Evolutionary conservation across 2,888 invertebrate genomes (phyloP), one percentile per base, ranked within the genome.

Genomic region (Prenolepis imparis): DNA sequence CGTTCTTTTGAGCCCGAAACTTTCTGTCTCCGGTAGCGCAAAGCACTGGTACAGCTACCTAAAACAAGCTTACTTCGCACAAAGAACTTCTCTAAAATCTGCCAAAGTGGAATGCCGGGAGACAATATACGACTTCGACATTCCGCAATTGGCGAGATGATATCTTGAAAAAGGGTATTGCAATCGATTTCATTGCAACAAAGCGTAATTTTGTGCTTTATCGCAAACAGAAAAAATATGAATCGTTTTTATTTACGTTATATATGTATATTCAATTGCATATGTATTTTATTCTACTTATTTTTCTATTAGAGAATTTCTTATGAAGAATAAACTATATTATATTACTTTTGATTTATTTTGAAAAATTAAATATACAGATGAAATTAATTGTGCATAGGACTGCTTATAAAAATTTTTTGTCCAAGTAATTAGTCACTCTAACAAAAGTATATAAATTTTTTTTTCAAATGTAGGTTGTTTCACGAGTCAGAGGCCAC

Each of bases 21-120:
- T 72, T 32, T 70, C 59, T 36, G 57, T 73, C 89, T 82, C 73
- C n/a, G 74, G 57, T 78, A 75, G 39, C 84, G 48, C 83, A 82
- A 44, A 78, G 74, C 80, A 86, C 72, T 84, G 68, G 55, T 83
- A 89, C 86, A 86, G 81, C 55, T 52, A 68, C 24, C 28, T 73
- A 84, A 85, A 89, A 89, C 87, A 86, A 86, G 64, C 68, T 70
- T 82, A 77, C 81, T 78, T 85, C 64, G 78, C 89, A 78, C 85
- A 84, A 89, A 87, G 84, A 85, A 83, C 70, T 72, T 59, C 74
- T 82, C 57, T 57, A 66, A 83, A 84, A 75, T 70, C 84, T 80
- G 87, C 82, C 87, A 5, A 70, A 87, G 77, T 87, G 87, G 84
- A 89, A 89, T 80, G 24, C 82, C 32, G 59, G n/a, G 64, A 75